Percentiles rank a stretch among this genome's conserved stretches.
These are phyloP conservation scores for Syrista parreyssii DNA, from an alignment of 2,888 invertebrate genomes.

Conservation along the genomic window DNA sequence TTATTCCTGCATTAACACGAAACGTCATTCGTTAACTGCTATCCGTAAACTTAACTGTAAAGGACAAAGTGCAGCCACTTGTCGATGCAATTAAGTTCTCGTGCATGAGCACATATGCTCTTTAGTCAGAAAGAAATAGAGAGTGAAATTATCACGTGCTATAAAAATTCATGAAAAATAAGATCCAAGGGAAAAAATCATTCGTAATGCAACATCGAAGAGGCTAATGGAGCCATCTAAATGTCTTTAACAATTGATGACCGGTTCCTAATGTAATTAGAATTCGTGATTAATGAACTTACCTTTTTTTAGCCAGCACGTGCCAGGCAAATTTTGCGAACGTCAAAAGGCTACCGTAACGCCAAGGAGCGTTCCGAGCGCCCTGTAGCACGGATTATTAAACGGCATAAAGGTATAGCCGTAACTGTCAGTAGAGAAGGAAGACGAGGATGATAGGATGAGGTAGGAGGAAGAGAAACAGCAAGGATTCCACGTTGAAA, in stretches of 20 bases:
- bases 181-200: not conserved
- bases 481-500: not conserved
- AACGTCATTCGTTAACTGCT: not conserved
- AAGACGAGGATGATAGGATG: not conserved
- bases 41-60: not conserved
- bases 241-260: not conserved
- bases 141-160: not conserved
- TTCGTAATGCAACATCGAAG: not conserved
- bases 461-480: not conserved
- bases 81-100: not conserved
- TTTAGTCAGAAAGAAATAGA: not conserved
- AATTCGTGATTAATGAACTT: not conserved
- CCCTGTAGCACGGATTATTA: not conserved
- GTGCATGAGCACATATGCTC: not conserved
- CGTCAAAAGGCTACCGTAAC: not conserved
- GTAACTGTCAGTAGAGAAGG: not conserved
- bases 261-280: not conserved
- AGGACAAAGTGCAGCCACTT: not conserved
- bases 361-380: not conserved
- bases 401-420: not conserved
- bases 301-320: not conserved
- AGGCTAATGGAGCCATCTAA: not conserved
- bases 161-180: not conserved
- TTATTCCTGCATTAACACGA: not conserved
- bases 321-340: not conserved